A percentile compares a stretch with the other conserved stretches of the same genome.
Evolutionary conservation across 2,113 vertebrate genomes (phyloP).

Genomic region (Chinchilla lanigera): DNA sequence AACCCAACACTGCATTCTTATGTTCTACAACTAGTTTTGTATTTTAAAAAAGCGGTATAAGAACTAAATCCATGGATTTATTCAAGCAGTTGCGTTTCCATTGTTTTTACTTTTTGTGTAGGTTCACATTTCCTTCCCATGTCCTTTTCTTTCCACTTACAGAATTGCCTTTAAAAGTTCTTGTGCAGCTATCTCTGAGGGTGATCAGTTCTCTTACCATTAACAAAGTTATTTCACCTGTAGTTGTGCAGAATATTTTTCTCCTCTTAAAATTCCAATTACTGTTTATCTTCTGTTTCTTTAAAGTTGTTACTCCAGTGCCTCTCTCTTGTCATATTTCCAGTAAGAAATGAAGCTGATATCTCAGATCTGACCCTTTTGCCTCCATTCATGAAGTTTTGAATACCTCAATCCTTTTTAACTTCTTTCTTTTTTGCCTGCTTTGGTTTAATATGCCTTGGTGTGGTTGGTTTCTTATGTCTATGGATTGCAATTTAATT

Average conservation of each 20-base stretch:
- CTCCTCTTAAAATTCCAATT: not conserved
- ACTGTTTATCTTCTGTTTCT: not conserved
- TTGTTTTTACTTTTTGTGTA: not conserved
- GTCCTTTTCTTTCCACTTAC: not conserved
- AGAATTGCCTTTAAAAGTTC: not conserved
- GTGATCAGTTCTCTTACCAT: not conserved
- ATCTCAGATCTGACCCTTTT: not conserved
- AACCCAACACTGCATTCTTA: not conserved
- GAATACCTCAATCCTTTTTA: not conserved
- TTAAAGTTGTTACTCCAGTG: not conserved
- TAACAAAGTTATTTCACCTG: not conserved
- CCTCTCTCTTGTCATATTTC: not conserved
- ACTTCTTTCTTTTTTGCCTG: not conserved
- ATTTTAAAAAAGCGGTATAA: not conserved
- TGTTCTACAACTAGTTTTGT: not conserved
- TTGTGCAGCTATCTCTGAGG: not conserved
- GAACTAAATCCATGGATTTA: not conserved
- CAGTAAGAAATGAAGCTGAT: not conserved
- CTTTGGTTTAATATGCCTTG: not conserved
- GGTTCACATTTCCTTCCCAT: not conserved
- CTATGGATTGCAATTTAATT: not conserved
- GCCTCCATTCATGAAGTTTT: not conserved
- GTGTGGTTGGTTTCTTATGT: not conserved
- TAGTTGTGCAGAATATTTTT: not conserved
- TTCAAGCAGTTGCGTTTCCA: not conserved